Evolutionary conservation across 2,888 invertebrate genomes (phyloP).

Genomic region (Belgica antarctica): DNA sequence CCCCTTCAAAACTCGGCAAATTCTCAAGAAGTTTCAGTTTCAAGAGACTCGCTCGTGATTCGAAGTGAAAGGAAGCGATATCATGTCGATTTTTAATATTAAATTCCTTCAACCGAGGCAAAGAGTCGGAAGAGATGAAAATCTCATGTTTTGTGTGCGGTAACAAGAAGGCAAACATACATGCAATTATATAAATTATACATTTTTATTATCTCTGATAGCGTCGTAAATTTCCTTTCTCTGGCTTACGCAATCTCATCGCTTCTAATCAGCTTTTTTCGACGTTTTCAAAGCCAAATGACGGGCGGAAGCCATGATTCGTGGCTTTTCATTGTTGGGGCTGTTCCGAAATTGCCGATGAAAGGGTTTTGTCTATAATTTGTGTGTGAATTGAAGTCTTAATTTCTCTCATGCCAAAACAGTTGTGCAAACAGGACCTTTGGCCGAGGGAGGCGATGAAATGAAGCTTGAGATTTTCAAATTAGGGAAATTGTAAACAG

Average conservation of each 20-base stretch:
- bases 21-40: too few species aligned
- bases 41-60: constrained; percentile 11
- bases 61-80: neutral
- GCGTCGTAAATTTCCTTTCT: neutral
- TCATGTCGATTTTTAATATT: neutral
- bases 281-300: neutral
- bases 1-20: too few species aligned
- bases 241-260: neutral
- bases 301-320: too few species aligned
- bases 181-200: constrained; percentile 38
- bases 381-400: neutral
- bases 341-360: neutral
- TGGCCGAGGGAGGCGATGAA: too few species aligned
- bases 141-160: too few species aligned
- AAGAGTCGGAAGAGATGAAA: too few species aligned
- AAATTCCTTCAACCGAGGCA: too few species aligned
- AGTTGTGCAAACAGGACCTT: neutral
- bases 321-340: too few species aligned
- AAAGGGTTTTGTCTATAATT: neutral
- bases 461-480: neutral
- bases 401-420: neutral
- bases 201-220: constrained; percentile 17
- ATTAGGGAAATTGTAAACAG: constrained; percentile 2
- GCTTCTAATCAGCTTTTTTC: neutral
- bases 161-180: neutral